Conservation (phyloP, 1,140 invertebrate species). For the Neomicropteryx cornuta region DNA sequence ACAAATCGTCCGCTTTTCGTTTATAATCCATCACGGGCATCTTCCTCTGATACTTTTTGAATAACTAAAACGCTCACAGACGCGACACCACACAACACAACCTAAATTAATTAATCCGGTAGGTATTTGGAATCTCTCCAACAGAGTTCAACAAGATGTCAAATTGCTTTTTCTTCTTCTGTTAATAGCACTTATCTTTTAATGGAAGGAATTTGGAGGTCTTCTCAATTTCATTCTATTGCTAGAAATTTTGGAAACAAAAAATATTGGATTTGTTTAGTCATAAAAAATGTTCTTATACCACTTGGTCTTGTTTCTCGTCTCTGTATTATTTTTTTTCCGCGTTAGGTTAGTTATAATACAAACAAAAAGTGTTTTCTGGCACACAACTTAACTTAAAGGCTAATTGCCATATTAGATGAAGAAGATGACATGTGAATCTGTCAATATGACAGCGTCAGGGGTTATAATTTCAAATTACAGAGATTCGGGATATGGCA, state of each 20-base stretch:
- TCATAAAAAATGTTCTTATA: no score
- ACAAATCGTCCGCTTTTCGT: conserved; percentile 57
- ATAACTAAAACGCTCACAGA: neutral
- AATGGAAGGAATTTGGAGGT: no score
- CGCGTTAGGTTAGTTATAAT: no score
- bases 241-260: no score
- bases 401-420: no score
- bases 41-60: neutral
- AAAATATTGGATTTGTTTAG: no score
- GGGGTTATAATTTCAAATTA: conserved; percentile 1
- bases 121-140: neutral
- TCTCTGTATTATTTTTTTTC: no score
- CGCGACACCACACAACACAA: neutral
- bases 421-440: neutral
- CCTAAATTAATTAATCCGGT: neutral
- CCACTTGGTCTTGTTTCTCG: no score
- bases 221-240: no score
- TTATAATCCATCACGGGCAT: conserved; percentile 41
- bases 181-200: neutral
- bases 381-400: no score
- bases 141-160: neutral
- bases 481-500: neutral
- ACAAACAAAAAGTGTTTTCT: no score
- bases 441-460: neutral
- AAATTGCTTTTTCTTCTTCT: conserved; percentile 17